Percentiles rank a stretch among this genome's conserved stretches.
Evolutionary conservation across 2,888 invertebrate species (phyloP).

Genomic region (Timema cristinae): DNA sequence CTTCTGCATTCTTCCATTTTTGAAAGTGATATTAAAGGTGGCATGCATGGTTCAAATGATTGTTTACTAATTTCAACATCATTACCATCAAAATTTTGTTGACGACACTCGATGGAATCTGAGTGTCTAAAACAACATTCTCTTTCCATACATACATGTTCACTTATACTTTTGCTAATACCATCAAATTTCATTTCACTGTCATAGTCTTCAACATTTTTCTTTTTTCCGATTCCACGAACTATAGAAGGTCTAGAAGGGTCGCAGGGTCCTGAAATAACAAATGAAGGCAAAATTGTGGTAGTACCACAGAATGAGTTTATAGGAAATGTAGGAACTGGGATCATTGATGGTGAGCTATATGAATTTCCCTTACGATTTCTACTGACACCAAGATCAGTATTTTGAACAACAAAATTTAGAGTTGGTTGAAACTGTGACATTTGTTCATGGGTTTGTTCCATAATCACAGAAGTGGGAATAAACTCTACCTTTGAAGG

Average conservation of each 20-base stretch:
- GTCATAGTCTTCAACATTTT: conserved; percentile 1
- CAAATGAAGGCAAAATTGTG: conserved; percentile 48
- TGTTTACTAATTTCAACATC: neutral
- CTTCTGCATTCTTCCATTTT: conserved; percentile 23
- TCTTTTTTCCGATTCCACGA: conserved; percentile 64
- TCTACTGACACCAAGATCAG: neutral
- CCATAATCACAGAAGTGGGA: neutral
- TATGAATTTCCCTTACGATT: no score
- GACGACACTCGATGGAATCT: neutral
- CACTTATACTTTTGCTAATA: no score
- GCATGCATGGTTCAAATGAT: neutral
- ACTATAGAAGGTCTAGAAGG: conserved; percentile 75
- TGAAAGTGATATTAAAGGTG: no score
- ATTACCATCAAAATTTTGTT: neutral
- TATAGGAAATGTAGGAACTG: neutral
- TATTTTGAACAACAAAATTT: neutral
- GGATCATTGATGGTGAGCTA: neutral
- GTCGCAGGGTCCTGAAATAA: conserved; percentile 70
- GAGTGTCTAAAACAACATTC: no score
- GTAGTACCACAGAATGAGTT: neutral
- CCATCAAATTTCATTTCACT: neutral
- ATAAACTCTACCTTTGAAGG: neutral
- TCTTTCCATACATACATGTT: no score
- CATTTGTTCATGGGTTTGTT: neutral
- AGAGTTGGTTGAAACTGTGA: neutral